These are phyloP conservation scores for Caenorhabditis zanzibari DNA, from an alignment of 2,888 invertebrate species.

Conservation along the genomic window DNA sequence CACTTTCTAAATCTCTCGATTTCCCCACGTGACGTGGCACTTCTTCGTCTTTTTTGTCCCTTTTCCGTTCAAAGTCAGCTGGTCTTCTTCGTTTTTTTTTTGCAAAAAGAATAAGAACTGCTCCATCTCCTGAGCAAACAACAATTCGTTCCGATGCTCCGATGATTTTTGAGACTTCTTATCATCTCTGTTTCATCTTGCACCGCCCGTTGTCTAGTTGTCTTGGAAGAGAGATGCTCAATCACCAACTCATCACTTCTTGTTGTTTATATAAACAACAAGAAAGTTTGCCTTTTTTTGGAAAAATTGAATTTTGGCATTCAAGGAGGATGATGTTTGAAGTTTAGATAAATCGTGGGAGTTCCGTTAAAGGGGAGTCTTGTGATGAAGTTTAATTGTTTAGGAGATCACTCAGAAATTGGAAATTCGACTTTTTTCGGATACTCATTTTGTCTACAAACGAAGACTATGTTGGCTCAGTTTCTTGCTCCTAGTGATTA, in stretches of 20 bases:
- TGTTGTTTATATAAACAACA: slow-evolving; percentile 5
- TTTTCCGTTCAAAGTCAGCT: slow-evolving; percentile 34
- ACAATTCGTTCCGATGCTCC: slow-evolving; percentile 5
- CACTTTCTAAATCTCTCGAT: not conserved
- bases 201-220: slow-evolving; percentile 8
- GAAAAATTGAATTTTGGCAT: not conserved
- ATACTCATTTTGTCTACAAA: no score
- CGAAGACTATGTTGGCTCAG: no score
- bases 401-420: no score
- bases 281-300: not conserved
- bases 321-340: not conserved
- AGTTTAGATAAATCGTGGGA: not conserved
- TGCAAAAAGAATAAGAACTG: slow-evolving; percentile 20
- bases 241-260: not conserved
- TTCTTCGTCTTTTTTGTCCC: not conserved
- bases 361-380: not conserved
- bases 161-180: slow-evolving; percentile 45
- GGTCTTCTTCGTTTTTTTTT: slow-evolving; percentile 10
- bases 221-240: not conserved
- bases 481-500: no score
- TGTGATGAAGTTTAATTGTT: no score
- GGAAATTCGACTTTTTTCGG: no score
- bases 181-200: slow-evolving; percentile 15
- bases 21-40: slow-evolving; percentile 52
- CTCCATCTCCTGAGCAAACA: slow-evolving; percentile 30